Conservation (phyloP, 2,888 invertebrate genomes). For the Mythimna loreyi region DNA sequence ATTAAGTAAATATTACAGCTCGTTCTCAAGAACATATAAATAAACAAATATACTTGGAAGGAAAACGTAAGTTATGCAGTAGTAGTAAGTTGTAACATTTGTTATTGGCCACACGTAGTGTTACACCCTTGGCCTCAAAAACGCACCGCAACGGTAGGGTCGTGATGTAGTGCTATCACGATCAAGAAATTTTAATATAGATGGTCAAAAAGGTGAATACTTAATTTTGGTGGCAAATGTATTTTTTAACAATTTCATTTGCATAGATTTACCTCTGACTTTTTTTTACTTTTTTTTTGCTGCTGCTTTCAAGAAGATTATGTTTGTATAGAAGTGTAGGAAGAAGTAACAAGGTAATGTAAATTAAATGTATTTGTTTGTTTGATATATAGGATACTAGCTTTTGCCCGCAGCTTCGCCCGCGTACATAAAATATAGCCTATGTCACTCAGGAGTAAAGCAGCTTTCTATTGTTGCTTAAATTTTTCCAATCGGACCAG, state of each 20-base stretch:
- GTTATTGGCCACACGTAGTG: constrained; percentile 32
- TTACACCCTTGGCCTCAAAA: constrained; percentile 50
- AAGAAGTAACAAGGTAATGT: not conserved
- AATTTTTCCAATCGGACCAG: too few relatives aligned
- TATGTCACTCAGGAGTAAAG: too few relatives aligned
- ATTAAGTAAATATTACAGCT: constrained; percentile 5
- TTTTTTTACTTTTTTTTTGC: too few relatives aligned
- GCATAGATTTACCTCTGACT: not conserved
- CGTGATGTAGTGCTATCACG: constrained; percentile 28
- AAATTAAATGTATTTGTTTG: too few relatives aligned
- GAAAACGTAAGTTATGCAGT: constrained; percentile 12
- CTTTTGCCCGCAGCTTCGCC: too few relatives aligned
- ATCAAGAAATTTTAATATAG: constrained; percentile 3
- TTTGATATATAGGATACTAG: too few relatives aligned
- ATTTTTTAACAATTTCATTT: not conserved
- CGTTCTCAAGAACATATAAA: constrained; percentile 12
- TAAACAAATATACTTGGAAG: constrained; percentile 19
- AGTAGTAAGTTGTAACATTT: constrained; percentile 17
- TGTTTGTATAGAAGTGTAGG: not conserved
- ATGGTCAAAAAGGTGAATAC: constrained; percentile 6
- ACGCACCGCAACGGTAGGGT: constrained; percentile 15
- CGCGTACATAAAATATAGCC: too few relatives aligned
- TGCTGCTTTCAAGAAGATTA: not conserved
- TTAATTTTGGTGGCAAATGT: constrained; percentile 2
- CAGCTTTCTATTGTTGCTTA: too few relatives aligned